Evolutionary conservation across 2,113 vertebrate species (phyloP).

Genomic region (Greenwoodochromis staneri): DNA sequence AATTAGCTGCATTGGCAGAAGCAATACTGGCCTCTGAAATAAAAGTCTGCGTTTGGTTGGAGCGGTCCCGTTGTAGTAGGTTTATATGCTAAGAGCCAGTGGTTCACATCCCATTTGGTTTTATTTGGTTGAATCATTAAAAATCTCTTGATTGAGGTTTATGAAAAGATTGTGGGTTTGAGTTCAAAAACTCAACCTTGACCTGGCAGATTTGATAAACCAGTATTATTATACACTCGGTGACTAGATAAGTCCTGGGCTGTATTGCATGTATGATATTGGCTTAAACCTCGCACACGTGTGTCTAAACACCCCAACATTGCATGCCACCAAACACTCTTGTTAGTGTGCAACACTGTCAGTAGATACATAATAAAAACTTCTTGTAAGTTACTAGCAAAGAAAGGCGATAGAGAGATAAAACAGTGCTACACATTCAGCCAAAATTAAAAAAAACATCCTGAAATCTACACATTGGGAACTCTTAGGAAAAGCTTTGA

Average conservation of each 20-base stretch:
- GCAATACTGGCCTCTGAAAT: neutral
- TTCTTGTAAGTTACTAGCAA: neutral
- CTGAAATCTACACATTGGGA: neutral
- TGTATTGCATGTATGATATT: neutral
- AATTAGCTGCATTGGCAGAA: neutral
- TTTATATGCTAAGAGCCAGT: neutral
- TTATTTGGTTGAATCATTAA: neutral
- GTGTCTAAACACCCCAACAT: neutral
- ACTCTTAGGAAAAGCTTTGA: neutral
- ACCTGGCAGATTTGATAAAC: neutral
- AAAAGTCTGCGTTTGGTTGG: neutral
- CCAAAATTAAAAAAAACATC: rapidly evolving
- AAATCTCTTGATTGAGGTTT: neutral
- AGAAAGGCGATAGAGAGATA: neutral
- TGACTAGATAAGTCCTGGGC: neutral
- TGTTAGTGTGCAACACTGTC: neutral
- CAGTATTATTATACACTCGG: rapidly evolving
- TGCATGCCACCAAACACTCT: neutral
- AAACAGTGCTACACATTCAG: neutral
- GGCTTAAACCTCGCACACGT: rapidly evolving
- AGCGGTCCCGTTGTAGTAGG: neutral
- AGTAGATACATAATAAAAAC: neutral
- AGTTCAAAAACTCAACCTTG: neutral
- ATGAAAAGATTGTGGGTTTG: neutral
- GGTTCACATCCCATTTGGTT: neutral